Conservation (phyloP, 2,113 vertebrate species). For the Trichechus manatus region DNA sequence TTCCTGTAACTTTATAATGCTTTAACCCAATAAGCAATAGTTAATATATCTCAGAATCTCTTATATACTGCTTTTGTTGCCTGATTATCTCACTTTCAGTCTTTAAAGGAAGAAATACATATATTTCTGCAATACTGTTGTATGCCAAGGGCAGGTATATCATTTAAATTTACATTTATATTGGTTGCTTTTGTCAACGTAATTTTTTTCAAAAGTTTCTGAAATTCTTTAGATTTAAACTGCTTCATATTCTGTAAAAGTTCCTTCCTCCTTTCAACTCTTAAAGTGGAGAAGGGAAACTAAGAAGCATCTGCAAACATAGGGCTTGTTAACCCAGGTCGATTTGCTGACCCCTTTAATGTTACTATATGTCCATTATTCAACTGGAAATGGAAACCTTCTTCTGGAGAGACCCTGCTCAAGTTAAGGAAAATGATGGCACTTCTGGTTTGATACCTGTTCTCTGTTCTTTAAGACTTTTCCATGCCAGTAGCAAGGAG, state of each 20-base stretch:
- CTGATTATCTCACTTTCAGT: conserved; percentile 8
- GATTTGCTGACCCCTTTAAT: background rate
- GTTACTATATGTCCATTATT: background rate
- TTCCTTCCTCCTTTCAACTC: background rate
- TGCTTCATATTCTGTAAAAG: background rate
- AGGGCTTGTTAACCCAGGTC: background rate
- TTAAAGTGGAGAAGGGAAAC: conserved; percentile 15
- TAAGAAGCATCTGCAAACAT: background rate
- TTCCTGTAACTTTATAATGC: conserved; percentile 29
- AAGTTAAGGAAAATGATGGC: background rate
- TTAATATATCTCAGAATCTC: conserved; percentile 19
- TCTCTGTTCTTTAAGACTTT: background rate
- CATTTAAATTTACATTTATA: background rate
- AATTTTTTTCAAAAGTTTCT: conserved; percentile 8
- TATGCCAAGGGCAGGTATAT: background rate
- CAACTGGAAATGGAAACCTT: background rate
- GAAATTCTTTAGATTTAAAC: conserved; percentile 33
- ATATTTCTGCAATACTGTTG: background rate
- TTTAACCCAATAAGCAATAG: conserved; percentile 16
- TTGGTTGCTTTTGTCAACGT: conserved; percentile 39
- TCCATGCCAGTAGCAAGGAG: background rate
- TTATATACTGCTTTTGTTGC: conserved; percentile 43
- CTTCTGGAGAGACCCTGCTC: background rate
- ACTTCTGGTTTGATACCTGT: background rate
- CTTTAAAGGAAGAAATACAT: conserved; percentile 17